Conservation (phyloP, 2,888 invertebrate species). For the Nephrotoma guestfalica region DNA sequence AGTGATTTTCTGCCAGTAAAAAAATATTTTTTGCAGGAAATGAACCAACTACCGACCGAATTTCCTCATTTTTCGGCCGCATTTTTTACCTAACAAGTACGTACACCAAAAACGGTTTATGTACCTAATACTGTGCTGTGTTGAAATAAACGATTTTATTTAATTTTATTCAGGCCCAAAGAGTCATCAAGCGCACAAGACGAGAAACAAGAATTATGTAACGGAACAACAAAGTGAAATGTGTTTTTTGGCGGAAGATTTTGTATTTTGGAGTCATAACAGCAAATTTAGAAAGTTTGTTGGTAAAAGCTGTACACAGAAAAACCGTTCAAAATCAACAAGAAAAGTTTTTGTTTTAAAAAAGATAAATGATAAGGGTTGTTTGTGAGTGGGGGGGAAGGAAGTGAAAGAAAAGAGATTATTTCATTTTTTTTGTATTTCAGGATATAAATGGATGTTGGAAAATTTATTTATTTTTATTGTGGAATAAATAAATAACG, state of each 20-base stretch:
- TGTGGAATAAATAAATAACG: not conserved
- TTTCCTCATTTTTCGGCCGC: not conserved
- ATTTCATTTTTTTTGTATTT: not conserved
- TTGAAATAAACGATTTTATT: not conserved
- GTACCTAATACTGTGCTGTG: no score
- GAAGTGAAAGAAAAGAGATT: not conserved
- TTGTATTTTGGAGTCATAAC: not conserved
- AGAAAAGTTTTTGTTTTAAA: not conserved
- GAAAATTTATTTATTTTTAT: not conserved
- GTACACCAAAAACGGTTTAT: no score
- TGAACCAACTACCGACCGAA: not conserved
- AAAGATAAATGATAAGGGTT: not conserved
- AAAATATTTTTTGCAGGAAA: not conserved
- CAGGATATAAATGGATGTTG: not conserved
- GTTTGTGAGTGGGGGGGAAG: not conserved
- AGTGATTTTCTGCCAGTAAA: not conserved
- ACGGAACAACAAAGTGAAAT: not conserved
- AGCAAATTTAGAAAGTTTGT: not conserved
- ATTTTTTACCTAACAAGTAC: not conserved
- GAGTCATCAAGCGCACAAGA: not conserved
- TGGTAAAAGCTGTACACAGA: not conserved
- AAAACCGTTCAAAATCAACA: not conserved
- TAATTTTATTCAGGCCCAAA: not conserved
- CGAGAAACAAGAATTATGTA: not conserved
- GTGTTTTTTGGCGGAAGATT: not conserved